These are phyloP conservation scores for Allophyes oxyacanthae DNA, from an alignment of 2,888 invertebrate genomes.

Conservation along the genomic window DNA sequence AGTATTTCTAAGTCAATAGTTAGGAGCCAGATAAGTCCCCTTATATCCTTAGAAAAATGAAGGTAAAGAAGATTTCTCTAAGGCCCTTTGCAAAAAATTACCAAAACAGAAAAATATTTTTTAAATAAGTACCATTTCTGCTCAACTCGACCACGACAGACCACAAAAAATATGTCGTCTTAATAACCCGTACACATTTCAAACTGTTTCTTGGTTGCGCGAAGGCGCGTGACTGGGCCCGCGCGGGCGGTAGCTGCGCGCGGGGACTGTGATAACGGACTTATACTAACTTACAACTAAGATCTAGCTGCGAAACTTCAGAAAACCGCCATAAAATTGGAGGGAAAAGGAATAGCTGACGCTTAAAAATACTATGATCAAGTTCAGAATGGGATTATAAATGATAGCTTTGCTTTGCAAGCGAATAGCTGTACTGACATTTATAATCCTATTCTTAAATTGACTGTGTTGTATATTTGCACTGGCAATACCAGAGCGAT, in stretches of 20 bases:
- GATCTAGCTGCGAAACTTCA: slow-evolving; percentile 42
- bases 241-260: slow-evolving; percentile 83
- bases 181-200: slow-evolving; percentile 62
- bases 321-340: slow-evolving; percentile 10
- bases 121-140: slow-evolving; percentile 13
- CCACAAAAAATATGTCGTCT: slow-evolving; percentile 41
- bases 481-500: no score
- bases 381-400: no score
- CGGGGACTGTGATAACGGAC: slow-evolving; percentile 82
- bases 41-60: no score
- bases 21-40: no score
- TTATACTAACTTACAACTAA: slow-evolving; percentile 71
- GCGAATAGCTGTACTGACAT: no score
- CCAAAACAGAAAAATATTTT: background rate
- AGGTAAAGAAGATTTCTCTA: no score
- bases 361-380: no score
- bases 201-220: slow-evolving; percentile 82
- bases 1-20: no score
- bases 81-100: background rate
- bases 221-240: slow-evolving; percentile 73
- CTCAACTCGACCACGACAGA: slow-evolving; percentile 27
- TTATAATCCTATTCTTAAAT: no score
- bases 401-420: no score
- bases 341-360: no score
- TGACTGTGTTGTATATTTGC: no score